Evolutionary conservation across 2,797 vertebrate genomes (phyloP), one percentile per base, ranked within the genome.

Genomic region (Acropternis orthonyx): DNA sequence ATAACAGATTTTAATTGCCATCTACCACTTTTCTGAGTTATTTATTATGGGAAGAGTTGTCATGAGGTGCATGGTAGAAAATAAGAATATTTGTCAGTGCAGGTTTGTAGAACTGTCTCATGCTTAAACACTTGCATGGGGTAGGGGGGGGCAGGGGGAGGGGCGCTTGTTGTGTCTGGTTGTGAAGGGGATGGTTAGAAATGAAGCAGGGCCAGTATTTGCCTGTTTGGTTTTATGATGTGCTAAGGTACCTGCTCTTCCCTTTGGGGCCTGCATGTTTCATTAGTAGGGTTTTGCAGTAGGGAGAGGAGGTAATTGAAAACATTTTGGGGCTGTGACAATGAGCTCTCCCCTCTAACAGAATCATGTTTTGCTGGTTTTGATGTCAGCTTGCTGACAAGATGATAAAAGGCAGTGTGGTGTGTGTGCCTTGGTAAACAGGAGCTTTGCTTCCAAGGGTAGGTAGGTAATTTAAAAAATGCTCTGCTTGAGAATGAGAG

Each of bases 341-440:
- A n/a, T 0, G 11, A 81, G 46, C 44, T 83, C 21, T 81, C 95
- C 43, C 72, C 59, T 79, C 39, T n/a, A 79, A 82, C 30, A 74
- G 48, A 78, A 52, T 87, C 9, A 12, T 49, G 43, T n/a, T 96
- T 89, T 94, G 61, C 43, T 37, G 69, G 75, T 77, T 87, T 61
- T 46, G 10, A 67, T 89, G 90, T 79, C 59, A 92, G 67, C 85
- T 85, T 85, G 92, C 82, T 88, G 94, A 41, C 74, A 92, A 89
- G 66, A 68, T 90, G 67, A 71, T 86, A 79, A 91, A 95, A 91
- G 43, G 66, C 52, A 85, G 59, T 0, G 0, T 79, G 72, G 41
- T 71, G 74, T 14, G 62, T 27, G 37, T 36, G 75, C 89, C 72
- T 90, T 89, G 68, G 83, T 86, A 92, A 80, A 74, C 62, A 83